Percentiles rank a stretch among this genome's conserved stretches.
Conservation (phyloP, 2,113 vertebrate species). For the Tichodroma muraria region DNA sequence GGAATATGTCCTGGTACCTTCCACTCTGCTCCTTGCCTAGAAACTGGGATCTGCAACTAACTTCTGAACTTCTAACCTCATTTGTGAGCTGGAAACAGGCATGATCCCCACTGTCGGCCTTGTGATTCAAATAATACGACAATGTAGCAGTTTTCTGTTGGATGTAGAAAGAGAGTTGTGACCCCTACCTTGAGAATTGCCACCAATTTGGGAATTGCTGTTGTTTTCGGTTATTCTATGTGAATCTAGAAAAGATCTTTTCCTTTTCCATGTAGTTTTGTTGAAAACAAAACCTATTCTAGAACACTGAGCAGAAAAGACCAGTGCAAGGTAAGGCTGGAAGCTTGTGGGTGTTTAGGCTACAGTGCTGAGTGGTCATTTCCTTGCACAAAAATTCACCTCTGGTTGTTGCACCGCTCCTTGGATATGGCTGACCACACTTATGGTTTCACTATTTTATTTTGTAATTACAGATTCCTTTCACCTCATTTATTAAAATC, state of each 20-base stretch:
- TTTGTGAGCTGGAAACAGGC: not conserved
- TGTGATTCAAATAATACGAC: not conserved
- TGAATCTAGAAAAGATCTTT: not conserved
- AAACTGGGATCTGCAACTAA: not conserved
- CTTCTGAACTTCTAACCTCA: not conserved
- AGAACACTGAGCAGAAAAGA: not conserved
- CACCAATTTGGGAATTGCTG: not conserved
- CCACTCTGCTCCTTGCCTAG: not conserved
- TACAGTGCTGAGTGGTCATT: not conserved
- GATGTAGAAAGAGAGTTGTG: not conserved
- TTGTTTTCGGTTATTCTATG: not conserved
- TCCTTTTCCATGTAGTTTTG: not conserved
- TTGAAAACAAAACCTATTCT: not conserved
- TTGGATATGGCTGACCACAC: not conserved
- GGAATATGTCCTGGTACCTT: not conserved
- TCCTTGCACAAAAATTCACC: not conserved
- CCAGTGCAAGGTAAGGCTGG: not conserved
- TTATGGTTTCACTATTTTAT: not conserved
- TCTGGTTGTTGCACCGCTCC: not conserved
- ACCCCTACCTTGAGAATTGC: not conserved
- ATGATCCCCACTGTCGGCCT: not conserved
- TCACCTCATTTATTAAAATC: not conserved
- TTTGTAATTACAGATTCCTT: not conserved
- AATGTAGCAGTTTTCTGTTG: not conserved
- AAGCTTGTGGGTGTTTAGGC: not conserved